Evolutionary conservation across 1,140 invertebrate genomes (phyloP).

Genomic region (Drosophila orena): DNA sequence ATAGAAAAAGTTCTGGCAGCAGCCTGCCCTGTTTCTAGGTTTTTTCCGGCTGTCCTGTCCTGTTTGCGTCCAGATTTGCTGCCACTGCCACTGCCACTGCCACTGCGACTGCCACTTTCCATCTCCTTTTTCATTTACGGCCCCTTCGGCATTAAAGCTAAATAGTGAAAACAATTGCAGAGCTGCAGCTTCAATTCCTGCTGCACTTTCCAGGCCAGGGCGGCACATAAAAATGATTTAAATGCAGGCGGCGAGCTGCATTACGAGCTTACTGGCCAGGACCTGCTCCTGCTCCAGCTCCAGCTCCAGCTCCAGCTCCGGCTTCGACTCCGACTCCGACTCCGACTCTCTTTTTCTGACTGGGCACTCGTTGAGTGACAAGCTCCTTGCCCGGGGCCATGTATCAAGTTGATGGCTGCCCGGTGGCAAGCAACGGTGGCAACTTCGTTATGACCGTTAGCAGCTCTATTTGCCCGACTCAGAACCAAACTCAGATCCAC

Average conservation of each 20-base stretch:
- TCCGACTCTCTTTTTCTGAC: constrained; percentile 7
- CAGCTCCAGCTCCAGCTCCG: neutral
- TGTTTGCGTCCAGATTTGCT: neutral
- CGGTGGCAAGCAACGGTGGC: constrained; percentile 52
- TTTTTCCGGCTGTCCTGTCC: constrained; percentile 1
- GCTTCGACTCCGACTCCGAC: neutral
- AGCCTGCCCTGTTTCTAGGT: constrained; percentile 19
- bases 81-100: neutral
- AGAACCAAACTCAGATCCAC: neutral
- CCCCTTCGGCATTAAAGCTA: constrained; percentile 35
- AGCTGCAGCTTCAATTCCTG: constrained; percentile 25
- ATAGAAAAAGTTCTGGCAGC: constrained; percentile 71
- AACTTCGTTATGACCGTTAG: constrained; percentile 76
- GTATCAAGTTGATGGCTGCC: constrained; percentile 69
- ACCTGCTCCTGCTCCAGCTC: neutral
- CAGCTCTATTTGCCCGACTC: constrained; percentile 66
- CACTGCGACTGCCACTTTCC: neutral
- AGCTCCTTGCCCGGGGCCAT: constrained; percentile 51
- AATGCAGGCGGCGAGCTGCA: constrained; percentile 63
- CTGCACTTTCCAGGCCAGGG: constrained; percentile 3
- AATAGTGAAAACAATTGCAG: constrained; percentile 21
- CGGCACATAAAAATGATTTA: constrained; percentile 75
- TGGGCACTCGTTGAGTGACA: constrained; percentile 54
- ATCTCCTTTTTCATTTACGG: neutral
- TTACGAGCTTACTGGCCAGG: constrained; percentile 50